phyloP scores from a whole-genome alignment of 2,113 vertebrate genomes.

The Hylia prasina region DNA sequence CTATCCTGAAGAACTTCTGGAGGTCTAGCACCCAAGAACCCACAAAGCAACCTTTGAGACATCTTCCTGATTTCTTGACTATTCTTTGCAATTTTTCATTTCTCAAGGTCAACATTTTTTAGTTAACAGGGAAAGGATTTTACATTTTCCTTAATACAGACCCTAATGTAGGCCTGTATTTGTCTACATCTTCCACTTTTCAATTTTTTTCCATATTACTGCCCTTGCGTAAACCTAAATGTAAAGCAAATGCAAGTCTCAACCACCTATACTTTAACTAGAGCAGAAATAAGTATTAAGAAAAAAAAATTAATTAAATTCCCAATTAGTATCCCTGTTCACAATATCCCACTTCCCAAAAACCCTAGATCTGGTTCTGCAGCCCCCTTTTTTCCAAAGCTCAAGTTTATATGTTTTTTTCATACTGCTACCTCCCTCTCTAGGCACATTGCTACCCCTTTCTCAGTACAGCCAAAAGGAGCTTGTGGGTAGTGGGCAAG shows the following conservation, averaged over 20 bases:
- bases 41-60: background rate
- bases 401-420: background rate
- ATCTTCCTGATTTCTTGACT: background rate
- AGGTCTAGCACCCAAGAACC: background rate
- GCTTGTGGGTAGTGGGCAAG: no score
- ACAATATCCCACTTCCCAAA: background rate
- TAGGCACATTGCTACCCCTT: background rate
- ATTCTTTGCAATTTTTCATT: background rate
- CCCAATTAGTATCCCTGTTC: background rate
- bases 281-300: background rate
- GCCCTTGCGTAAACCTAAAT: background rate
- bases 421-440: background rate
- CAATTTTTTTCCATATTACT: background rate
- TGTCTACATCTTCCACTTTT: background rate
- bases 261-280: background rate
- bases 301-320: background rate
- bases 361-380: background rate
- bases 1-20: background rate
- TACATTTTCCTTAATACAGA: background rate
- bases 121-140: background rate
- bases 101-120: background rate
- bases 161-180: background rate
- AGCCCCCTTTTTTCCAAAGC: background rate
- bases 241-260: background rate
- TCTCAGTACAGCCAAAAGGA: background rate